Conservation (phyloP, 2,888 invertebrate species). For the Tortricodes alternella region DNA sequence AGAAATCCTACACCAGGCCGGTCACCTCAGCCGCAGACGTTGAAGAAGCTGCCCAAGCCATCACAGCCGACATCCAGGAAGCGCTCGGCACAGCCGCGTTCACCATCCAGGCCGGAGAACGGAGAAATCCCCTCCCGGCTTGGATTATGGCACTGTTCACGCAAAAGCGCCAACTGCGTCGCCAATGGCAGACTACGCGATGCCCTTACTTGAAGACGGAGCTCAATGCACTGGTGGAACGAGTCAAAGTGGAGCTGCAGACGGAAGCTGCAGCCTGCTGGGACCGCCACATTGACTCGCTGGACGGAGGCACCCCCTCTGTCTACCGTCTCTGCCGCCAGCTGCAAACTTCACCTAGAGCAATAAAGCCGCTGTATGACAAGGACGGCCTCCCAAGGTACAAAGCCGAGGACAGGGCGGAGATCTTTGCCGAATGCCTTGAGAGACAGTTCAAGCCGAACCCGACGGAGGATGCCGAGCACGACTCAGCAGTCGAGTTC, state of each 20-base stretch:
- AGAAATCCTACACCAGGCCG: neutral
- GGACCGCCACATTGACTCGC: neutral
- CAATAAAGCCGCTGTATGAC: neutral
- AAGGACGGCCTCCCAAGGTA: constrained; percentile 1
- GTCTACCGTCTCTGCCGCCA: neutral
- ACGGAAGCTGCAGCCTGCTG: neutral
- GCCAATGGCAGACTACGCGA: neutral
- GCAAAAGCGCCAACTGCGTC: constrained; percentile 1
- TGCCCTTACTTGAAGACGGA: neutral
- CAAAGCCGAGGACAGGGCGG: constrained; percentile 11
- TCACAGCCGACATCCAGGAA: neutral
- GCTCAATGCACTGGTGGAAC: neutral
- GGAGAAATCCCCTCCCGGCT: neutral
- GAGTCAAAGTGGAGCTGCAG: neutral
- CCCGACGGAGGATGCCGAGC: too few relatives aligned
- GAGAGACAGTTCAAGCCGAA: neutral
- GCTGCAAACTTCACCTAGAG: neutral
- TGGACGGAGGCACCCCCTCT: neutral
- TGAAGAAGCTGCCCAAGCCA: neutral
- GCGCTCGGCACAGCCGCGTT: neutral
- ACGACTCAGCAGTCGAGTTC: too few relatives aligned
- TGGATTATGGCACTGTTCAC: neutral
- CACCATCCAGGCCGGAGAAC: neutral
- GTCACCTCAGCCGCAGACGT: neutral
- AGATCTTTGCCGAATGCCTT: neutral